A percentile compares a stretch with the other conserved stretches of the same genome.
phyloP scores from a whole-genome alignment of 2,888 invertebrate genomes.

The Cosmopolites sordidus region DNA sequence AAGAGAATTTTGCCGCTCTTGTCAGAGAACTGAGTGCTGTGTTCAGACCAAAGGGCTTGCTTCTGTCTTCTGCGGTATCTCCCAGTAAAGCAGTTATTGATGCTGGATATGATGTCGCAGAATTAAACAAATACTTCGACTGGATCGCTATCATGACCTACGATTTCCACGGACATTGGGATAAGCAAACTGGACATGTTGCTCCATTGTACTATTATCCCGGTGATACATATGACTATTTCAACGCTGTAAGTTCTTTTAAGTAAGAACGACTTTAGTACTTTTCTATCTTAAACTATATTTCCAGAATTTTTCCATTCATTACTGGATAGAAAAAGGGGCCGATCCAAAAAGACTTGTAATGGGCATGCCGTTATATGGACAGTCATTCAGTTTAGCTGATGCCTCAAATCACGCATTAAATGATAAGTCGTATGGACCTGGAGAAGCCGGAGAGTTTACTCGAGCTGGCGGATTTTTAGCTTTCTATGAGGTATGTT shows the following conservation, averaged over 20 bases:
- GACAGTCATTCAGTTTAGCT: slow-evolving; percentile 67
- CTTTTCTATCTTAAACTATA: not conserved
- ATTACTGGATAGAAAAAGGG: slow-evolving; percentile 68
- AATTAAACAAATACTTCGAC: slow-evolving; percentile 63
- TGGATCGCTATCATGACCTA: slow-evolving; percentile 81
- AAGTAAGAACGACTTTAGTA: too few relatives aligned
- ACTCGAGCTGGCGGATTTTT: slow-evolving; percentile 70
- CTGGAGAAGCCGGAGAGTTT: slow-evolving; percentile 65
- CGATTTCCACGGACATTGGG: slow-evolving; percentile 74
- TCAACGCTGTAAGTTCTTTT: slow-evolving; percentile 60
- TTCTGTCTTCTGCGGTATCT: slow-evolving; percentile 69
- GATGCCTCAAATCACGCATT: slow-evolving; percentile 51
- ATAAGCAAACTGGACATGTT: slow-evolving; percentile 69
- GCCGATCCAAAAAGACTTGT: slow-evolving; percentile 63
- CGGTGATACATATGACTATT: slow-evolving; percentile 59
- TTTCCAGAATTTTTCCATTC: slow-evolving; percentile 61
- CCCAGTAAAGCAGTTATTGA: slow-evolving; percentile 69
- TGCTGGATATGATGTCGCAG: slow-evolving; percentile 67
- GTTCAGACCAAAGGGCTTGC: slow-evolving; percentile 58
- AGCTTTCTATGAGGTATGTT: slow-evolving; percentile 76
- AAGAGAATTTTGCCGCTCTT: slow-evolving; percentile 61
- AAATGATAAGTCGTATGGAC: slow-evolving; percentile 59
- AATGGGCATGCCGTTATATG: slow-evolving; percentile 74
- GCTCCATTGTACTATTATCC: slow-evolving; percentile 66
- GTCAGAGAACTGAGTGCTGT: slow-evolving; percentile 61